Evolutionary conservation across 2,888 invertebrate species (phyloP).

Genomic region (Rhodophaea formosa): DNA sequence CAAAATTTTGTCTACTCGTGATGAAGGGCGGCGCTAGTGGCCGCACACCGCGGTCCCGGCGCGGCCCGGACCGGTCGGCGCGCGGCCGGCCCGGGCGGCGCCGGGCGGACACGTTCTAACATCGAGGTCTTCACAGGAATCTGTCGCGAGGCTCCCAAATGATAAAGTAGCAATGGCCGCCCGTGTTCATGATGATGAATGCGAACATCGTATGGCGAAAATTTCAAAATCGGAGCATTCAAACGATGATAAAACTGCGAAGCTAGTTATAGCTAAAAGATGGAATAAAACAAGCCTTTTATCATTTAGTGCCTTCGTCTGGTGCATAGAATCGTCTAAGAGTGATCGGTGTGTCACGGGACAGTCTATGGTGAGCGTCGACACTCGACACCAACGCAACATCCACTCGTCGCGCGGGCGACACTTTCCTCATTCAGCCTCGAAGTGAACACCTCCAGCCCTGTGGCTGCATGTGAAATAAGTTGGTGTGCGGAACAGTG

Average conservation of each 20-base stretch:
- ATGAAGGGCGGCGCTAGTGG: conserved; percentile 53
- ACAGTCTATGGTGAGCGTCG: conserved; percentile 38
- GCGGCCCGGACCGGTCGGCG: too few species aligned
- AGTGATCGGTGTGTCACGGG: conserved; percentile 55
- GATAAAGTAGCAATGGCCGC: conserved; percentile 71
- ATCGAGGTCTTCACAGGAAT: conserved; percentile 62
- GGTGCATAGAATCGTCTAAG: conserved; percentile 65
- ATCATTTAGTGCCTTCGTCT: conserved; percentile 77
- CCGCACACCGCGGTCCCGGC: conserved; percentile 41
- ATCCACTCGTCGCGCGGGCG: conserved; percentile 19
- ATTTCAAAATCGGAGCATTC: conserved; percentile 56
- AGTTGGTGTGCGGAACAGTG: background rate
- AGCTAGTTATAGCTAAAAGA: conserved; percentile 49
- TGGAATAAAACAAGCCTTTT: conserved; percentile 65
- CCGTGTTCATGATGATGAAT: conserved; percentile 50
- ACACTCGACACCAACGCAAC: conserved; percentile 23
- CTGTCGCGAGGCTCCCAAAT: conserved; percentile 72
- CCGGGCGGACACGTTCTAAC: conserved; percentile 61
- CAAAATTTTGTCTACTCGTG: conserved; percentile 72
- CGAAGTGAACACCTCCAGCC: conserved; percentile 1
- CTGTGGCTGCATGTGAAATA: too few species aligned
- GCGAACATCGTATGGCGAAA: conserved; percentile 36
- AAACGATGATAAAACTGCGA: conserved; percentile 61
- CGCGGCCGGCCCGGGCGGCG: conserved; percentile 35
- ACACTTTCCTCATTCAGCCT: background rate